Conservation (phyloP, 2,113 vertebrate genomes). For the Choloepus hoffmanni region DNA sequence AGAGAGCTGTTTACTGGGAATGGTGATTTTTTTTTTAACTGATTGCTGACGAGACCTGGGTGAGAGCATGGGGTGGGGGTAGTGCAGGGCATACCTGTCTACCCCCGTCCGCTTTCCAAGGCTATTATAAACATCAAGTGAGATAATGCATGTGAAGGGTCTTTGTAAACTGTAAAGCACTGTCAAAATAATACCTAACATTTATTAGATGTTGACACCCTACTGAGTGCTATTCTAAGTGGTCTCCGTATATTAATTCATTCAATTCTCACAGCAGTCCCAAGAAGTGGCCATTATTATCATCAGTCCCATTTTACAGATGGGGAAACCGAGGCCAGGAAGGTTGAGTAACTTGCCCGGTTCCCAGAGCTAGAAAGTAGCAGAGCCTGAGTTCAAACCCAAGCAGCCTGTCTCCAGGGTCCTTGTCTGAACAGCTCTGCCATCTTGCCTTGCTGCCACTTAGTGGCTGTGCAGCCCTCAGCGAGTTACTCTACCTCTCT, state of each 20-base stretch:
- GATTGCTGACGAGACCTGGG: not conserved
- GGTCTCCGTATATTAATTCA: not conserved
- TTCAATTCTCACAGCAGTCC: not conserved
- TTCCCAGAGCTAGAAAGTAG: not conserved
- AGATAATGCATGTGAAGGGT: not conserved
- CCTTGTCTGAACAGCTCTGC: not conserved
- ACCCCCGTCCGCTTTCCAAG: not conserved
- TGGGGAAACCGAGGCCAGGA: not conserved
- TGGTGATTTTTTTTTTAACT: not conserved
- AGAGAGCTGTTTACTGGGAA: not conserved
- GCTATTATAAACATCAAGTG: not conserved
- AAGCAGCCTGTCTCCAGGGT: not conserved
- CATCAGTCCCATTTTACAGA: not conserved
- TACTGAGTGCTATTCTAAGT: not conserved
- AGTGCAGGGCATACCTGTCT: not conserved
- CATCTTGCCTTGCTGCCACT: not conserved
- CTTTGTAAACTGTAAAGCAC: slow-evolving; percentile 1
- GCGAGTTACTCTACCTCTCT: not conserved
- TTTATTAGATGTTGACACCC: not conserved
- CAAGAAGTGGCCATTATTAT: not conserved
- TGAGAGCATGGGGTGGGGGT: not conserved
- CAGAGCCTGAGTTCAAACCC: not conserved
- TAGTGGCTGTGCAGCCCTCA: not conserved
- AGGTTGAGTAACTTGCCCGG: not conserved
- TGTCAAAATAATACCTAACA: not conserved